A percentile compares a stretch with the other conserved stretches of the same genome.
phyloP scores from a whole-genome alignment of 2,113 vertebrate genomes.

The Turnix velox region DNA sequence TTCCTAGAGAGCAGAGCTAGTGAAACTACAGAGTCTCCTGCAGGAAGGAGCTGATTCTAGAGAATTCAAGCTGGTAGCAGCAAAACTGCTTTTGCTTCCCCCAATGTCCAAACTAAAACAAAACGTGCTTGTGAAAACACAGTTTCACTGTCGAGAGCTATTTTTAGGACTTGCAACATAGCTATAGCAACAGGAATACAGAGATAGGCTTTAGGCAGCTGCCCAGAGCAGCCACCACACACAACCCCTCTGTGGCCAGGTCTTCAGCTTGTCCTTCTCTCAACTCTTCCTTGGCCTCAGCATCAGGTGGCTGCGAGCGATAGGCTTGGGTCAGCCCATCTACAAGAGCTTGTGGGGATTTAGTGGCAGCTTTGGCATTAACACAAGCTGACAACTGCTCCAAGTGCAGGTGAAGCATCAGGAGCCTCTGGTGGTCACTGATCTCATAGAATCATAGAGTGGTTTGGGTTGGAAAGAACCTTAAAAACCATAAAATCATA shows the following conservation, averaged over 20 bases:
- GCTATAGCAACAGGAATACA: not conserved
- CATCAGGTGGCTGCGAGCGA: fast-evolving
- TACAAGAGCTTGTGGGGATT: not conserved
- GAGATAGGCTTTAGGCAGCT: not conserved
- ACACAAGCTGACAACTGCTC: not conserved
- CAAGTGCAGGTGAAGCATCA: not conserved
- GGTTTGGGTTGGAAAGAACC: too few relatives aligned
- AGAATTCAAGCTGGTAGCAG: not conserved
- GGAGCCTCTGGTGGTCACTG: not conserved
- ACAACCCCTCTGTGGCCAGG: not conserved
- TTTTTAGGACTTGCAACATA: not conserved
- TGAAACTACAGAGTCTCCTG: not conserved
- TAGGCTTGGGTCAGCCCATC: not conserved
- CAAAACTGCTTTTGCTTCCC: not conserved
- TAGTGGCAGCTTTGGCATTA: not conserved
- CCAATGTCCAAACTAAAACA: not conserved
- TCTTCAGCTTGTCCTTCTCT: not conserved
- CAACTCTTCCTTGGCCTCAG: not conserved
- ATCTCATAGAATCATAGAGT: not conserved
- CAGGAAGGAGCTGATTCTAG: not conserved
- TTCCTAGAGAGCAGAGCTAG: not conserved
- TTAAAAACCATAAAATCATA: too few relatives aligned
- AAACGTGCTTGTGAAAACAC: not conserved
- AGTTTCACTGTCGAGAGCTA: not conserved
- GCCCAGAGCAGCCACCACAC: not conserved